phyloP scores from a whole-genome alignment of 2,888 invertebrate genomes.

The Amblyteles armatorius region DNA sequence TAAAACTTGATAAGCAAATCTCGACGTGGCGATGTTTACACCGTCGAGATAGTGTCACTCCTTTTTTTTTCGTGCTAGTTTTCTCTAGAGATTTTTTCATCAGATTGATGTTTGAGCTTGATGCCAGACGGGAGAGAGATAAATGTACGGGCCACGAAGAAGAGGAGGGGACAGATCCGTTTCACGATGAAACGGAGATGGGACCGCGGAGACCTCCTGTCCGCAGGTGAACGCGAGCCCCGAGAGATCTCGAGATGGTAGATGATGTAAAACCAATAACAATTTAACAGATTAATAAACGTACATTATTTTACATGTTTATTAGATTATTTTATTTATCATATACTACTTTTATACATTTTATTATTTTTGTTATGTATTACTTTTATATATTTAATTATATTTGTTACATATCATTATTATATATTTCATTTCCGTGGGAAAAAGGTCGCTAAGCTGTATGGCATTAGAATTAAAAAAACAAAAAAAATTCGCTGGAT shows the following conservation, averaged over 20 bases:
- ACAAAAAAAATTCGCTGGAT: conserved; percentile 9
- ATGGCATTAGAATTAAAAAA: too few species aligned
- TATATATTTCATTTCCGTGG: too few species aligned
- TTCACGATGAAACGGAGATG: conserved; percentile 40
- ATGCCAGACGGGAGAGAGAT: neutral
- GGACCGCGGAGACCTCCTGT: conserved; percentile 11
- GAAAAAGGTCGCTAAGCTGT: too few species aligned
- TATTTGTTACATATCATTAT: too few species aligned
- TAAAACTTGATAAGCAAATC: conserved; percentile 65
- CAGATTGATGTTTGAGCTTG: conserved; percentile 26
- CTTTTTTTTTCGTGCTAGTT: conserved; percentile 25
- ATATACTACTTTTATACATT: too few species aligned
- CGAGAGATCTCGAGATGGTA: conserved; percentile 16
- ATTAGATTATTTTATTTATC: too few species aligned
- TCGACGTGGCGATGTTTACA: conserved; percentile 64
- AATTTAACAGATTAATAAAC: too few species aligned
- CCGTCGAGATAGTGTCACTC: conserved; percentile 46
- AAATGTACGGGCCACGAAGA: neutral
- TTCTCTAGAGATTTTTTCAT: conserved; percentile 45
- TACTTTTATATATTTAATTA: too few species aligned
- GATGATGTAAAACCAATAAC: neutral
- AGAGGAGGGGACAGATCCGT: neutral
- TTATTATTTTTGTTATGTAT: too few species aligned
- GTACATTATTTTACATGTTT: too few species aligned
- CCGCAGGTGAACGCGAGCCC: conserved; percentile 17